These are phyloP conservation scores for Heterohyrax brucei DNA, from an alignment of 2,797 vertebrate genomes.

Conservation along the genomic window DNA sequence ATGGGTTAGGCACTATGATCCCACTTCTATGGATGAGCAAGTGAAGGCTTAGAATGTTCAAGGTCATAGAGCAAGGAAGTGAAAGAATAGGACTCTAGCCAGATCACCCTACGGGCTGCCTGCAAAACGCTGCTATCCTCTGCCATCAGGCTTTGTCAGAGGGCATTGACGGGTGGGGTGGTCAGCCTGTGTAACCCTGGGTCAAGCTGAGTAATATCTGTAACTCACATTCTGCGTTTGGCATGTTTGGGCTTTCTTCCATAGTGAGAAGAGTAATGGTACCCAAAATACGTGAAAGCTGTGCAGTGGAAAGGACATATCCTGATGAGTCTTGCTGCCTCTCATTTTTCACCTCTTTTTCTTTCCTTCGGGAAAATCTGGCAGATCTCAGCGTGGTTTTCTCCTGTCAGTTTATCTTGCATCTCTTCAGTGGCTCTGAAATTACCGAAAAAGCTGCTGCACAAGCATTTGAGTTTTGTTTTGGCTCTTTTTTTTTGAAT, in stretches of 20 bases:
- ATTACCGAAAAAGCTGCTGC: background rate
- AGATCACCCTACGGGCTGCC: constrained; percentile 69
- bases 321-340: background rate
- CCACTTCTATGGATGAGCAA: background rate
- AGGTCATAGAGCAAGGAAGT: constrained; percentile 77
- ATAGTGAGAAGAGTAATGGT: background rate
- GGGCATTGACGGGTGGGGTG: too few species aligned
- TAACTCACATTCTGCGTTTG: background rate
- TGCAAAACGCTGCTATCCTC: constrained; percentile 17
- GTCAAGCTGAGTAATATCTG: background rate
- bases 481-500: background rate
- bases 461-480: background rate
- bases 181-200: background rate
- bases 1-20: background rate
- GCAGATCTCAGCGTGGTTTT: constrained; percentile 2
- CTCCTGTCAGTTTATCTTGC: background rate
- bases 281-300: background rate
- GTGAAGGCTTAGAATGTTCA: constrained; percentile 26
- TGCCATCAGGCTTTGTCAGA: background rate
- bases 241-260: background rate
- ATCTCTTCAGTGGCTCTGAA: constrained; percentile 33
- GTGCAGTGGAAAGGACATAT: background rate
- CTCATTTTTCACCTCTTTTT: background rate
- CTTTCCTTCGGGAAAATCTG: background rate
- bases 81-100: constrained; percentile 71